Percentiles rank a stretch among this genome's conserved stretches.
Evolutionary conservation across 2,888 invertebrate genomes (phyloP).

Genomic region (Phaedon cochleariae): DNA sequence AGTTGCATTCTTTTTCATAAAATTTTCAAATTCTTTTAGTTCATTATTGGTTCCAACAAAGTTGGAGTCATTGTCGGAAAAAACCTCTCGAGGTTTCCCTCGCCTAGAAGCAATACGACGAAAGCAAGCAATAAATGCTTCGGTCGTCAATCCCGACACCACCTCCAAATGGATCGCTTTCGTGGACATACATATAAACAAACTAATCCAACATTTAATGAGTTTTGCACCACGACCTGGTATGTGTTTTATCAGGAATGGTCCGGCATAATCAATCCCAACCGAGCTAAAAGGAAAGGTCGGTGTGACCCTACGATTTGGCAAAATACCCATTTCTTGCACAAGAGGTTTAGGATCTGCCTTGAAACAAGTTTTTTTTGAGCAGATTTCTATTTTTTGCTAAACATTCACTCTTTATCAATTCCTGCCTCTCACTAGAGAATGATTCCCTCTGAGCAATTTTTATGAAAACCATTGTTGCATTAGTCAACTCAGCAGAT

Average conservation of each 20-base stretch:
- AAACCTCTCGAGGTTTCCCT: constrained; percentile 10
- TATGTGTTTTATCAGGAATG: constrained; percentile 19
- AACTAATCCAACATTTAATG: constrained; percentile 29
- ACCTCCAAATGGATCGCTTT: constrained; percentile 35
- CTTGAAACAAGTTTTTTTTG: constrained; percentile 29
- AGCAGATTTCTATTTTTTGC: too few species aligned
- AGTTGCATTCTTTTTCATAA: too few species aligned
- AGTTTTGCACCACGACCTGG: constrained; percentile 20
- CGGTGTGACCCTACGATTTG: too few species aligned
- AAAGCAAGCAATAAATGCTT: constrained; percentile 23
- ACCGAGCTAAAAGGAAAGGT: constrained; percentile 27
- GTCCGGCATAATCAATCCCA: constrained; percentile 35
- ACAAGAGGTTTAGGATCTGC: too few species aligned
- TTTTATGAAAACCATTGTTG: too few species aligned
- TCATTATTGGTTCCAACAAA: too few species aligned
- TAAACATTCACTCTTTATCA: too few species aligned
- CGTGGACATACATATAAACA: too few species aligned
- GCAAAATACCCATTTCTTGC: too few species aligned
- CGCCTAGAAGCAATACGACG: constrained; percentile 18
- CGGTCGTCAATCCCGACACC: constrained; percentile 22
- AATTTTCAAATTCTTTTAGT: too few species aligned
- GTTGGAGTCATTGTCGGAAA: constrained; percentile 29
- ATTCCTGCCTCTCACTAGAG: too few species aligned
- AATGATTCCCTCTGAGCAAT: too few species aligned
- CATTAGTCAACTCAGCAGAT: not conserved